Base-by-base conservation (phyloP, 1,140 invertebrate species). In the Paraescarpia echinospica region DNA sequence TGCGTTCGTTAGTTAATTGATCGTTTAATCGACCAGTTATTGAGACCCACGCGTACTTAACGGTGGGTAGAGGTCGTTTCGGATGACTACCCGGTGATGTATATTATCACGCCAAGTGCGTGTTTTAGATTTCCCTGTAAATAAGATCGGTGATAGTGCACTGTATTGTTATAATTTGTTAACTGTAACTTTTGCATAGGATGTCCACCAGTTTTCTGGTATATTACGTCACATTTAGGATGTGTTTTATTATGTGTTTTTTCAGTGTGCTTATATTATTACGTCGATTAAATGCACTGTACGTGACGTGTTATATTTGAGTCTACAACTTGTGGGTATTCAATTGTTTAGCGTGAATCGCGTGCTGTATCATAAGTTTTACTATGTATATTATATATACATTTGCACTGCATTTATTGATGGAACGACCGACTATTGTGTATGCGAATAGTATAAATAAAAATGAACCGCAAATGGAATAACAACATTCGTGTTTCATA, bases 381-480 rank as follows among this genome's bases (percentile, higher is more conserved):
- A 77, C 59, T 4, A 77, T 77, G 59, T 77, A 77, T 77, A n/a
- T n/a, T n/a, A n/a, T n/a, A n/a, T n/a, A 77, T 77, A 77, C 18
- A 77, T 77, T 77, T 77, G 59, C 59, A 77, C 59, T 77, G 59
- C 59, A 77, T 77, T 77, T 77, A 77, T 77, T 77, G 59, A n/a
- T n/a, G n/a, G n/a, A n/a, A n/a, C n/a, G n/a, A 77, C 59, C 59
- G 59, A 4, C 59, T 77, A 77, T 77, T 77, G 27, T 18, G 8
- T 77, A 31, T 27, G 18, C 59, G 59, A 77, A 5, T 18, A 77
- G 59, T 31, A 77, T 18, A 77, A 77, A 77, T 77, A 77, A 77
- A 77, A 77, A 6, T 77, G 59, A 77, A 77, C 59, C 59, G 59
- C 59, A 77, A 6, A 77, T 77, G 59, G 48, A 22, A 77, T 18